Percentiles rank a stretch among this genome's conserved stretches.
Conservation (phyloP, 2,113 vertebrate genomes). For the Lepisosteus osseus region DNA sequence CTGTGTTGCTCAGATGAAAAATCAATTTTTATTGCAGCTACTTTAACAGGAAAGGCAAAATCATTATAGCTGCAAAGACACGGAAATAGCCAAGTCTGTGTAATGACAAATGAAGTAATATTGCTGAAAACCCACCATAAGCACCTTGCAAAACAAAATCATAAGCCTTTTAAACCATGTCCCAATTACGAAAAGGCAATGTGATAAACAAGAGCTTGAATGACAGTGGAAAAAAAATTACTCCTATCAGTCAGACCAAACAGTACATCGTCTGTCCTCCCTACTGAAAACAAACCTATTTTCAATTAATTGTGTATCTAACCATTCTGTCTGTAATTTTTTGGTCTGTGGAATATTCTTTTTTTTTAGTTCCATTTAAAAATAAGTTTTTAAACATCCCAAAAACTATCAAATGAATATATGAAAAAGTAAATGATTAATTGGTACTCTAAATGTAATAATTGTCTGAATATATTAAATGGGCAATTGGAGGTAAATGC, state of each 20-base stretch:
- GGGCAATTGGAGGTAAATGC: no score
- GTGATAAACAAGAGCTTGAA: conserved; percentile 44
- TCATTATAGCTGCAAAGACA: conserved; percentile 8
- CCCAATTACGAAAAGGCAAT: conserved; percentile 50
- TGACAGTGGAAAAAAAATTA: conserved; percentile 51
- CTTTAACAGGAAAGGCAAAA: conserved; percentile 13
- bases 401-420: no score
- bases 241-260: conserved; percentile 60
- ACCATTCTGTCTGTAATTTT: background rate
- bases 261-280: conserved; percentile 50
- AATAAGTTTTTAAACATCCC: no score
- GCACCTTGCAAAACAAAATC: conserved; percentile 56
- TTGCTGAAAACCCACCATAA: conserved; percentile 53
- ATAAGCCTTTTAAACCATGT: conserved; percentile 39
- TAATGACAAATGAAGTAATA: conserved; percentile 40
- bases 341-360: no score
- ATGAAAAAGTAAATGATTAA: no score
- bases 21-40: conserved; percentile 22
- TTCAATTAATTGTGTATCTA: background rate
- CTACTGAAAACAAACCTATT: background rate
- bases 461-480: no score
- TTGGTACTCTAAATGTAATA: no score
- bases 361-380: no score
- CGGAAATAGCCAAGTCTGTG: conserved; percentile 8
- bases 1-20: conserved; percentile 8